Base-by-base conservation (phyloP, 2,888 invertebrate species). In the Monochamus alternatus region DNA sequence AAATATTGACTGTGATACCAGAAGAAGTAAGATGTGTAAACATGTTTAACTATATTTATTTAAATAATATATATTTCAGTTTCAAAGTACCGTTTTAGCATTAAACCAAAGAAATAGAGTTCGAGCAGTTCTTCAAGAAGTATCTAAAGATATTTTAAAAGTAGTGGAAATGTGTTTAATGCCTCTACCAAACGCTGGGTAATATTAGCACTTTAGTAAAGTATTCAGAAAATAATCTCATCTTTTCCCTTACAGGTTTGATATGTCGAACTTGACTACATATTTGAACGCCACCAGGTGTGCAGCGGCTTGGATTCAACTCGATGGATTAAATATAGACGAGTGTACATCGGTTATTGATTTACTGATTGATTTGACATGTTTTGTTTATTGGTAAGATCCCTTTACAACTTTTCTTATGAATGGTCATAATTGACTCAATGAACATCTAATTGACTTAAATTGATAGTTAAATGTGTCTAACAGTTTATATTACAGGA, bases 1-100 rank as follows among this genome's bases (percentile, higher is more conserved):
- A 96, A 90, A 94, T 97, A 55, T 90, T 98, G 14, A 94, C 95
- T 83, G 95, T 96, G 72, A 93, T 98, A 86, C 97, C 97, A 38
- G 95, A 95, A 90, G 97, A 98, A 91, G 96, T 96, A 90, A 90
- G 88, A 60, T 84, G 43, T 44, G 14, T 51, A 66, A 3, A 9
- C 12, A 9, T 2, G 5, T 59, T n/a, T 5, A 31, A 14, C 1
- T 51, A 69, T 65, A 31, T 32, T 73, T 5, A 51, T 38, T 44
- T 22, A 44, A 38, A 7, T 38, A n/a, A 0, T 64, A 30, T 64
- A 31, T 66, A 60, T 83, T 80, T 59, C 77, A 90, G 90, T 90
- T 90, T 86, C 89, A 89, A 85, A 90, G 89, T 75, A 89, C 89
- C 74, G 85, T 87, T 70, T 84, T 90, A 78, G 84, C 89, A 12